Percentiles rank a stretch among this genome's conserved stretches.
phyloP scores from a whole-genome alignment of 2,888 invertebrate species.

The Ischnura elegans region DNA sequence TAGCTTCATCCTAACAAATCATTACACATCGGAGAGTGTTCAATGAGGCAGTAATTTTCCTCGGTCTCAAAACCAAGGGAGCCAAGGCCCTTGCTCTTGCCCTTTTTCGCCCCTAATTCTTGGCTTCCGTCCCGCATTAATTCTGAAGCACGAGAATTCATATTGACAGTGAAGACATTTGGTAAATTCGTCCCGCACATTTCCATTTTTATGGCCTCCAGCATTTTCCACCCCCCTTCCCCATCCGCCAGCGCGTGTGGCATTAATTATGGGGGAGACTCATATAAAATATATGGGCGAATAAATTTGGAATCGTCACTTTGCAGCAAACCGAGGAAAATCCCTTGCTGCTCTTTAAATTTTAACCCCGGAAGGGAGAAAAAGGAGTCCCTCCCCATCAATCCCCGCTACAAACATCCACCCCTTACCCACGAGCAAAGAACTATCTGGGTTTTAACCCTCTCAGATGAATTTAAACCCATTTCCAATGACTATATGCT shows the following conservation, averaged over 20 bases:
- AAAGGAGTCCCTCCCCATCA: too few relatives aligned
- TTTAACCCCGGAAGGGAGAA: conserved; percentile 17
- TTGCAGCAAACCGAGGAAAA: conserved; percentile 17
- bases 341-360: background rate
- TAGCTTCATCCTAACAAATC: background rate
- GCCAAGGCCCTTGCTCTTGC: too few relatives aligned
- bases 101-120: background rate
- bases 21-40: background rate
- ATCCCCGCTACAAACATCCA: too few relatives aligned
- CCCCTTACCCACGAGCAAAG: too few relatives aligned
- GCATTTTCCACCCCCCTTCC: background rate
- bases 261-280: background rate
- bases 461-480: too few relatives aligned
- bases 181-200: background rate
- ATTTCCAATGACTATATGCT: too few relatives aligned
- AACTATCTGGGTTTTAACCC: too few relatives aligned
- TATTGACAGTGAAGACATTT: background rate
- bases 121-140: conserved; percentile 7
- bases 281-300: background rate
- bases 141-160: conserved; percentile 8
- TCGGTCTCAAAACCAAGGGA: background rate
- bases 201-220: conserved; percentile 27
- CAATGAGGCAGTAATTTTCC: background rate
- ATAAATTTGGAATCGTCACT: background rate
- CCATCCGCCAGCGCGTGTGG: background rate